Conservation (phyloP, 2,888 invertebrate species). For the Meteorus colon region DNA sequence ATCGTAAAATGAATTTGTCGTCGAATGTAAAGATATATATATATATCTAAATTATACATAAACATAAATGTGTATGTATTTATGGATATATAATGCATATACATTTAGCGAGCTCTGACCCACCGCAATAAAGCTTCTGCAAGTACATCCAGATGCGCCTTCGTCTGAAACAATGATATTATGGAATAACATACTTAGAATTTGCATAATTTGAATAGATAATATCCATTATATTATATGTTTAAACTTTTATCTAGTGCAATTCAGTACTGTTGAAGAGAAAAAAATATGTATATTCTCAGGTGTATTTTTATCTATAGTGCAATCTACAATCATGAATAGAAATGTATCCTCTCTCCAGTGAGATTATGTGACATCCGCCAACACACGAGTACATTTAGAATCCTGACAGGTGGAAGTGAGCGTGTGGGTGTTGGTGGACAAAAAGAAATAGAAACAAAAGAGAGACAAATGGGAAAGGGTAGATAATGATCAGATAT, state of each 20-base stretch:
- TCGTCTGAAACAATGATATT: constrained; percentile 80
- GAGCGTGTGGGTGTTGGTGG: not conserved
- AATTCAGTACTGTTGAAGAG: constrained; percentile 14
- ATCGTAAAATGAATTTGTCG: not conserved
- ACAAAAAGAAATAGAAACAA: not conserved
- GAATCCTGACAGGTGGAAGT: constrained; percentile 8
- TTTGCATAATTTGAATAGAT: constrained; percentile 19
- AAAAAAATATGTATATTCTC: not conserved
- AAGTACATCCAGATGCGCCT: constrained; percentile 94
- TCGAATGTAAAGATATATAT: not conserved
- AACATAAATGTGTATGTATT: constrained; percentile 17
- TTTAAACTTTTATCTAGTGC: not conserved
- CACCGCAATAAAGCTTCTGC: constrained; percentile 95
- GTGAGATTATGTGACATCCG: not conserved
- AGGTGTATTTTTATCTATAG: not conserved
- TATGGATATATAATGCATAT: constrained; percentile 23
- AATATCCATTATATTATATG: not conserved
- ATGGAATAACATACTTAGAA: not conserved
- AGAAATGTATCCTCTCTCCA: not conserved
- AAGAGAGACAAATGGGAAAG: not conserved
- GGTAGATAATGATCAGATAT: not conserved
- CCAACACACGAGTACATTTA: constrained; percentile 7
- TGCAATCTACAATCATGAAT: not conserved
- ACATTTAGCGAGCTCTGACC: constrained; percentile 91
- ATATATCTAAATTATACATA: not conserved